A percentile compares a stretch with the other conserved stretches of the same genome.
Evolutionary conservation across 1,140 invertebrate species (phyloP).

Genomic region (Halyomorpha halys): DNA sequence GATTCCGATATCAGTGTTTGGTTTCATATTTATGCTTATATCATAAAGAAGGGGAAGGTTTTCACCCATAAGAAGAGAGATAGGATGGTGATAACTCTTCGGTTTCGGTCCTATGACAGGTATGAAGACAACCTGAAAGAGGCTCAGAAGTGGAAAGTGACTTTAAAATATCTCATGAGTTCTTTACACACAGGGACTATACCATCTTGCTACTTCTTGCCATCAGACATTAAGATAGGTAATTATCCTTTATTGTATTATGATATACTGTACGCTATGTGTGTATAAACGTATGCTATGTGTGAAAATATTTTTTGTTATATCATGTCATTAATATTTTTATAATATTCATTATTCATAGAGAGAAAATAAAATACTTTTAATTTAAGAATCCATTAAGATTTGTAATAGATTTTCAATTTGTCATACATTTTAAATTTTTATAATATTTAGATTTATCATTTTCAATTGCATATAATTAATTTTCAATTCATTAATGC

Average conservation of each 20-base stretch:
- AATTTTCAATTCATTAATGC: no score
- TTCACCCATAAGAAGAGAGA: conserved; percentile 54
- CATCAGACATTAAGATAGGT: conserved; percentile 22
- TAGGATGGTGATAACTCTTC: conserved; percentile 63
- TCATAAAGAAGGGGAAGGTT: conserved; percentile 58
- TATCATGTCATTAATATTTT: no score
- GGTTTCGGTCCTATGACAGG: conserved; percentile 64
- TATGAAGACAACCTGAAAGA: conserved; percentile 76
- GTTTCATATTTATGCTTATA: conserved; percentile 77
- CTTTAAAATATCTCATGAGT: conserved; percentile 57
- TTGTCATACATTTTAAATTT: no score
- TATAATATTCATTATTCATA: no score
- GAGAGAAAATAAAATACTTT: no score
- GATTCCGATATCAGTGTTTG: conserved; percentile 68
- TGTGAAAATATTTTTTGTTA: no score
- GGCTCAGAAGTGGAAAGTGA: conserved; percentile 69
- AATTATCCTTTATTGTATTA: conserved; percentile 1
- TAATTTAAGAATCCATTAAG: no score
- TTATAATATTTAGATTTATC: no score
- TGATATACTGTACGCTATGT: no score
- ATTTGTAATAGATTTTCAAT: no score
- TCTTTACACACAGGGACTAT: conserved; percentile 30
- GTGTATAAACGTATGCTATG: no score
- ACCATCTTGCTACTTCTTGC: conserved; percentile 19
- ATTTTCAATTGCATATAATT: no score